Evolutionary conservation across 2,113 vertebrate species (phyloP), one percentile per base, ranked within the genome.

Genomic region (Synchiropus splendidus): DNA sequence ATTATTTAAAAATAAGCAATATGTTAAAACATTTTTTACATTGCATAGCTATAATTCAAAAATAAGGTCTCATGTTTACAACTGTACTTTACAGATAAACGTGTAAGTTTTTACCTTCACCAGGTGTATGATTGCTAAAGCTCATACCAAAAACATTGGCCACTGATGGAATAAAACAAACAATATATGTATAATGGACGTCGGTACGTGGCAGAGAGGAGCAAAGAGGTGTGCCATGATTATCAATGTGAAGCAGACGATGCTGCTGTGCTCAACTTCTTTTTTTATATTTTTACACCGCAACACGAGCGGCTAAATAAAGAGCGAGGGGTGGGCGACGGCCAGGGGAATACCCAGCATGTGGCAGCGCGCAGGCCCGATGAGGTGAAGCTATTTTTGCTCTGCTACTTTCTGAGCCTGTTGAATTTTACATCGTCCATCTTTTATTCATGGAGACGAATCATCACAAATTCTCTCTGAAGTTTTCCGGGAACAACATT

Each of bases 311-410:
- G 48, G 60, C 61, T 70, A 72, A 70, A 75, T 67, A 76, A 64
- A 77, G 65, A 58, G 41, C 42, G 58, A 54, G 50, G 47, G 43
- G 45, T 49, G 63, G 63, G 63, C 64, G 67, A 51, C 21, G 47
- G 50, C 54, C 48, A 58, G 77, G 76, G 76, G 71, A 83, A 81
- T 78, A 79, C 76, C 76, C 74, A 57, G 47, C 69, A 62, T 63
- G 63, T 69, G 77, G 75, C 71, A 55, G 53, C 53, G 53, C 30
- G 9, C 46, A n/a, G 50, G 37, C 47, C 54, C 18, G 48, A 58
- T 51, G 56, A 70, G 45, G 58, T 78, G 72, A 74, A 60, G 58
- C 67, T 70, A 72, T 65, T 77, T 73, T 51, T 67, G 18, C 32
- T 67, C 62, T 40, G 21, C 44, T 6, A 5, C 51, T 64, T 71